Percentiles rank a stretch among this genome's conserved stretches.
phyloP scores from a whole-genome alignment of 2,797 vertebrate genomes.

The Acestrorhynchus altus region DNA sequence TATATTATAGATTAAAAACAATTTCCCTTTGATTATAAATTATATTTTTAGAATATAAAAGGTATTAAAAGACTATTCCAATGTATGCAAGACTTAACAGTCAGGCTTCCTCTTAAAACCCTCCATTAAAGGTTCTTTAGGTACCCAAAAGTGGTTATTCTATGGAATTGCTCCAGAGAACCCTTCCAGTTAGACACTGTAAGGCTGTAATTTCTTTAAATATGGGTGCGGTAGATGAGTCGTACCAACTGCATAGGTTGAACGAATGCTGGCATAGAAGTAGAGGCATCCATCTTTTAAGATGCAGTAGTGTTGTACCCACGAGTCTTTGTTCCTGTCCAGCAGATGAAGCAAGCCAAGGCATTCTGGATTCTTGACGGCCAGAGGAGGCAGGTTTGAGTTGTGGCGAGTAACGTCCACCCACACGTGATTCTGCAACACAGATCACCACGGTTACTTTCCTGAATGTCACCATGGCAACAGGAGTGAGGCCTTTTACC shows the following conservation, averaged over 20 bases:
- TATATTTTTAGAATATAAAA: too few relatives aligned
- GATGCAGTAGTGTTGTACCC: conserved; percentile 88
- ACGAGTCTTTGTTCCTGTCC: conserved; percentile 80
- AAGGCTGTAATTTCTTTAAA: neutral
- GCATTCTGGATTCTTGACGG: conserved; percentile 90
- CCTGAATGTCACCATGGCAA: conserved; percentile 42
- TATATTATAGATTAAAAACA: too few relatives aligned
- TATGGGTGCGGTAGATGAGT: neutral
- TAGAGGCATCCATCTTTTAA: conserved; percentile 91
- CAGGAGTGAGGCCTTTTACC: neutral
- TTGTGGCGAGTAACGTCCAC: conserved; percentile 91
- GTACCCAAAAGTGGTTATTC: neutral
- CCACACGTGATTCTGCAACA: conserved; percentile 89
- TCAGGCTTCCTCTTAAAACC: too few relatives aligned
- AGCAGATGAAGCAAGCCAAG: conserved; percentile 89
- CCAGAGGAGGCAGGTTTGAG: conserved; percentile 87
- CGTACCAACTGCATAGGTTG: conserved; percentile 87
- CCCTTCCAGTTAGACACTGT: neutral
- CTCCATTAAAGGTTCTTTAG: neutral
- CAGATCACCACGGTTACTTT: conserved; percentile 24
- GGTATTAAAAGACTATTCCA: too few relatives aligned
- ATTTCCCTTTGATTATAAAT: too few relatives aligned
- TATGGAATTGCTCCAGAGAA: neutral
- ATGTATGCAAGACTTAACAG: too few relatives aligned
- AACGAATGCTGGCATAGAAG: conserved; percentile 86